Evolutionary conservation across 2,113 vertebrate species (phyloP), one percentile per base, ranked within the genome.

Genomic region (Bungarus multicinctus): DNA sequence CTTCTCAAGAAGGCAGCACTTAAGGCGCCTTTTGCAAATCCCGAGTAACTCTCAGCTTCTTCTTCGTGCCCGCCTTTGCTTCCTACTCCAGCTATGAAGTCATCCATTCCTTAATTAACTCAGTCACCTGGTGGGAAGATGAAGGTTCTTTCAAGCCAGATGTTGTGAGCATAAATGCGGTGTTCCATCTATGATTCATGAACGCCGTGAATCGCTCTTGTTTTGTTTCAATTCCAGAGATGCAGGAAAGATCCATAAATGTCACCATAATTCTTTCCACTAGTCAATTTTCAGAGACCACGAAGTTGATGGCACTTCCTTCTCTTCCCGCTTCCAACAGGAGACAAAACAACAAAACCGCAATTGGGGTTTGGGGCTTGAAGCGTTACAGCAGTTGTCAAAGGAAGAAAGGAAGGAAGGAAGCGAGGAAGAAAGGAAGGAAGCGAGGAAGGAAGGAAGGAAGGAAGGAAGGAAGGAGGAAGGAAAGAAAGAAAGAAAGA

Each of bases 21-120:
- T 4, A 14, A 57, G 2, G 74, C 89, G 1, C 64, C 47, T 34
- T 20, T 5, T 10, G 0, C 47, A 9, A 57, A 5, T 2, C 12
- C 3, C 0, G 85, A 27, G 43, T 30, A 52, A 18, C 45, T 87
- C 7, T 14, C 20, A 16, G 53, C 74, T 93, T 94, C 89, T 94
- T 86, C 34, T 93, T 91, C 0, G 0, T 0, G 5, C 30, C 34
- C 53, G 43, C 39, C 25, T 30, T 27, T 3, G 14, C 53, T 30
- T 18, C 4, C 89, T 92, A 93, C 93, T 54, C 55, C 69, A 34
- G 54, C 58, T 58, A 85, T 89, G 91, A 93, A 43, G 81, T 90
- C 92, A n/a, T 94, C 90, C 87, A 91, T 88, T 96, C 95, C 90
- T 89, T 60, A 94, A 91, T 90, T 91, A 95, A 94, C 3, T 16